These are phyloP conservation scores for Podarcis lilfordi DNA, from an alignment of 2,797 vertebrate genomes.

Conservation along the genomic window DNA sequence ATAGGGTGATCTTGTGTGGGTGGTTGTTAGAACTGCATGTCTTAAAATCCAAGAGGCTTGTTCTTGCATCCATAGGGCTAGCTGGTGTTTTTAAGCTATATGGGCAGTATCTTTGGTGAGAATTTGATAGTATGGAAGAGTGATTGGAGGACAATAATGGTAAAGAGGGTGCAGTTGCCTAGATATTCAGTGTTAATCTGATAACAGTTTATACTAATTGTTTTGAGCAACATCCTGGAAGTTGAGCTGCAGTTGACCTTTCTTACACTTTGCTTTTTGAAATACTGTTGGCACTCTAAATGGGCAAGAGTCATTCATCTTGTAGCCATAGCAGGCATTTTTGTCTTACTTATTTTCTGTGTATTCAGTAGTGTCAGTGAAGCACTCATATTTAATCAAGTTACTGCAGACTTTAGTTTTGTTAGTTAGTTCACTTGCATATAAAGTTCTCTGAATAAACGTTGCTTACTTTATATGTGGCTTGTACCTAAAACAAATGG, in stretches of 20 bases:
- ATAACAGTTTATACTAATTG: background rate
- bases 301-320: background rate
- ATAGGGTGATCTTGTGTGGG: background rate
- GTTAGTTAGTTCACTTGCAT: background rate
- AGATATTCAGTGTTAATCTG: background rate
- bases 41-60: background rate
- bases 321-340: background rate
- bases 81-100: background rate
- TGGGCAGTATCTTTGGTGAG: slow-evolving; percentile 24
- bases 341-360: background rate
- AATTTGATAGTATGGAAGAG: slow-evolving; percentile 31
- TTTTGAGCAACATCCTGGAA: background rate
- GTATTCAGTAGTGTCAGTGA: background rate
- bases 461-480: background rate
- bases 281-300: background rate
- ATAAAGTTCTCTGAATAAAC: background rate
- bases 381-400: background rate
- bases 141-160: slow-evolving; percentile 21
- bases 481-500: background rate
- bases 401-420: background rate
- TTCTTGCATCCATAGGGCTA: background rate
- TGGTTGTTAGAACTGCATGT: background rate
- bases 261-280: background rate
- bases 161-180: background rate
- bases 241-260: background rate